Percentiles rank a stretch among this genome's conserved stretches.
Conservation (phyloP, 2,113 vertebrate species). For the Odocoileus hemionus region DNA sequence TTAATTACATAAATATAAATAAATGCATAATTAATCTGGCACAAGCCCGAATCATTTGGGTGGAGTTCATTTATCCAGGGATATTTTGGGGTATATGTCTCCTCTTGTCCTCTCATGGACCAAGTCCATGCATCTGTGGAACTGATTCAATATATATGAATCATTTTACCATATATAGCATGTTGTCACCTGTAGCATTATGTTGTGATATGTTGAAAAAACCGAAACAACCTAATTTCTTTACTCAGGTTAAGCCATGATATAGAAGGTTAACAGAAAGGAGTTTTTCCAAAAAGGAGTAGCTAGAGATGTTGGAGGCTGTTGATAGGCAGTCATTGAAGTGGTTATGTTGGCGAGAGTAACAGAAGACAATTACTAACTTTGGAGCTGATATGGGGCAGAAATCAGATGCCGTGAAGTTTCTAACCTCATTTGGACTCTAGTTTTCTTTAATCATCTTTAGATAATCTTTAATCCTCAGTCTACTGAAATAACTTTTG, state of each 20-base stretch:
- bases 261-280: neutral
- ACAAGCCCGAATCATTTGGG: neutral
- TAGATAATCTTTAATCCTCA: conserved; percentile 28
- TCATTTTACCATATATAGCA: neutral
- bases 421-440: neutral
- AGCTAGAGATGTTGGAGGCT: neutral
- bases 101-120: neutral
- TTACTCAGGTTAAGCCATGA: neutral
- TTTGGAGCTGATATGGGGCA: neutral
- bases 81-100: neutral
- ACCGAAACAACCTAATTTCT: neutral
- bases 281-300: neutral
- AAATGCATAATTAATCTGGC: neutral
- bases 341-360: neutral
- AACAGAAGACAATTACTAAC: neutral
- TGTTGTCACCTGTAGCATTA: neutral
- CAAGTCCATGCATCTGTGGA: neutral
- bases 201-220: neutral
- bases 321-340: neutral
- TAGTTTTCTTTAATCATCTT: neutral
- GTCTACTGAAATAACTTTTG: neutral
- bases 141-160: neutral
- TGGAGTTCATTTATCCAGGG: neutral
- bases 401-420: neutral
- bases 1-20: neutral